Evolutionary conservation across 2,113 vertebrate species (phyloP).

Genomic region (Clinocottus analis): DNA sequence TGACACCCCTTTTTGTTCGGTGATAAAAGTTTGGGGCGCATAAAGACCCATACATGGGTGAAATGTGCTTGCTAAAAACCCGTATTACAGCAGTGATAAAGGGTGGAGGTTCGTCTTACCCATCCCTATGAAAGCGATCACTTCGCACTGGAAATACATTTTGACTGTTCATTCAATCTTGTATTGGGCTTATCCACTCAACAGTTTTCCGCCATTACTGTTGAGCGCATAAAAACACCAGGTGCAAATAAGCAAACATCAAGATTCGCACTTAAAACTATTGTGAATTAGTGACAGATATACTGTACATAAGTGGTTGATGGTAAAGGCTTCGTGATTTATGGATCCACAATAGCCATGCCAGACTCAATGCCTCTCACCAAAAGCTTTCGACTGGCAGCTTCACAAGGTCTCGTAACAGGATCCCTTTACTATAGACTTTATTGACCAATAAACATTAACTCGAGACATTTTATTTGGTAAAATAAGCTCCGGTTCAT

Average conservation of each 20-base stretch:
- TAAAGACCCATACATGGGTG: constrained; percentile 65
- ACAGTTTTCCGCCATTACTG: constrained; percentile 38
- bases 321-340: constrained; percentile 13
- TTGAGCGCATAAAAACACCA: constrained; percentile 39
- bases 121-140: constrained; percentile 72
- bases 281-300: not conserved
- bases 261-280: constrained; percentile 7
- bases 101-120: constrained; percentile 60
- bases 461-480: constrained; percentile 74
- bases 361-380: constrained; percentile 12
- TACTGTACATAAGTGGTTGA: not conserved
- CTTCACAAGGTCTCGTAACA: constrained; percentile 59
- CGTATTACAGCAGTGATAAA: constrained; percentile 49
- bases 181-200: constrained; percentile 34
- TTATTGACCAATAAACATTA: constrained; percentile 66
- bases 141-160: constrained; percentile 69
- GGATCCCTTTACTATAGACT: constrained; percentile 45
- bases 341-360: constrained; percentile 25
- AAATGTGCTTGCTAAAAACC: constrained; percentile 64
- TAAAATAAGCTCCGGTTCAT: constrained; percentile 61
- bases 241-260: not conserved
- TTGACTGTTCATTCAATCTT: constrained; percentile 69
- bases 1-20: constrained; percentile 71
- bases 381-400: constrained; percentile 39
- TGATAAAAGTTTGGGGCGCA: constrained; percentile 61